Percentiles rank a stretch among this genome's conserved stretches.
These are phyloP conservation scores for Terebella lapidaria DNA, from an alignment of 2,888 invertebrate species.

Conservation along the genomic window DNA sequence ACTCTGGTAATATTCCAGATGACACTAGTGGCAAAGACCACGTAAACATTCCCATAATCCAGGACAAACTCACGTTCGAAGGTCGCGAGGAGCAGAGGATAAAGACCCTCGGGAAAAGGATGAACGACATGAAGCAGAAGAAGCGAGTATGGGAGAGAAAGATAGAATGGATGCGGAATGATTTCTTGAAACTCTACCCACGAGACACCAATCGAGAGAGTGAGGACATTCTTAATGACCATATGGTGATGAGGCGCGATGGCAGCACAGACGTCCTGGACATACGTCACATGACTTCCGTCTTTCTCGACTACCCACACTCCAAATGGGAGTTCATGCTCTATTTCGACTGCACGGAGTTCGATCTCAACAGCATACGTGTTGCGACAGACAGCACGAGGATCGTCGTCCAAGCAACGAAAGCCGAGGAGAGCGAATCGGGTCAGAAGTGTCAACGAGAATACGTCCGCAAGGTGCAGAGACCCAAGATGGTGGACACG, in stretches of 20 bases:
- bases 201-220: constrained; percentile 20
- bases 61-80: constrained; percentile 23
- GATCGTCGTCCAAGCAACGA: constrained; percentile 21
- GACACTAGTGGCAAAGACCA: constrained; percentile 3
- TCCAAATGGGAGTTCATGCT: constrained; percentile 22
- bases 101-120: constrained; percentile 24
- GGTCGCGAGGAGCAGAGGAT: constrained; percentile 18
- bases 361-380: constrained; percentile 16
- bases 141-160: constrained; percentile 27
- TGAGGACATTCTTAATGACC: constrained; percentile 22
- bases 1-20: no score
- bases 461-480: constrained; percentile 24
- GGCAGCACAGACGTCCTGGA: constrained; percentile 28
- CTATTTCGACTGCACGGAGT: constrained; percentile 23
- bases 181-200: constrained; percentile 25
- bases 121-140: constrained; percentile 22
- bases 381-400: constrained; percentile 22
- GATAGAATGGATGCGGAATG: constrained; percentile 27
- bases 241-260: constrained; percentile 21
- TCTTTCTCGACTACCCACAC: constrained; percentile 27
- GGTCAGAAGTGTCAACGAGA: constrained; percentile 11
- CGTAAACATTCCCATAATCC: constrained; percentile 19
- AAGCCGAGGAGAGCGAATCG: constrained; percentile 11
- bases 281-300: constrained; percentile 23
- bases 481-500: constrained; percentile 24